These are phyloP conservation scores for Hemichromis elongatus DNA, from an alignment of 2,113 vertebrate species.

Conservation along the genomic window DNA sequence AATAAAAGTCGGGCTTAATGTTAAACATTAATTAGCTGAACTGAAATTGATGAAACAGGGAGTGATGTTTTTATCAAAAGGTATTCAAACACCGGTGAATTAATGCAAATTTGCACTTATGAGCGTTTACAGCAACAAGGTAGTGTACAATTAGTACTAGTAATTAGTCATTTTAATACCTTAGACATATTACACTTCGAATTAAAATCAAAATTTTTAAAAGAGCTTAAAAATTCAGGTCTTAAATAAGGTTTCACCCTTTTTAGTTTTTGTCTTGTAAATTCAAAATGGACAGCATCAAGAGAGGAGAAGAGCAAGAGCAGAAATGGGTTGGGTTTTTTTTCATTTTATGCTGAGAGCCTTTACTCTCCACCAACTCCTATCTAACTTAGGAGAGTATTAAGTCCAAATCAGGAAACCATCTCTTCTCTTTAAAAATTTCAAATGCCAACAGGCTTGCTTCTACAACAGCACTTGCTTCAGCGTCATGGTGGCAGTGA, in stretches of 20 bases:
- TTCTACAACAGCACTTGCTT: background rate
- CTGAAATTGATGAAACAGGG: background rate
- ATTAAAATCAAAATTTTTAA: background rate
- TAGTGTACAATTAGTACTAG: background rate
- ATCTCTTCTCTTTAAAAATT: constrained; percentile 9
- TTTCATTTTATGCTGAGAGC: constrained; percentile 28
- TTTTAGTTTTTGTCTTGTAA: background rate
- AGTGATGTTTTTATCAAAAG: background rate
- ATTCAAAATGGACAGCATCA: background rate
- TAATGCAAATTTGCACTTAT: background rate
- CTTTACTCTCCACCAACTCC: background rate
- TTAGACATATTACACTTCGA: background rate
- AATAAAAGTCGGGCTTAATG: no score
- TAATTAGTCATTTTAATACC: background rate
- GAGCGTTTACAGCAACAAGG: background rate
- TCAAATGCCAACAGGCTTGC: background rate
- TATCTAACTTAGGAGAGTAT: constrained; percentile 3
- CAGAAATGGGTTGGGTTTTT: background rate
- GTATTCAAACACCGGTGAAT: background rate
- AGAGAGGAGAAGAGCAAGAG: background rate
- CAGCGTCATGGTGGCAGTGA: background rate
- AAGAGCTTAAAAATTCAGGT: background rate
- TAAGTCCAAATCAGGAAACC: constrained; percentile 11
- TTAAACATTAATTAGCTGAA: no score
- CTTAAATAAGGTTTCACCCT: background rate